These are phyloP conservation scores for Micrasema minimum DNA, from an alignment of 1,140 invertebrate species.

Conservation along the genomic window DNA sequence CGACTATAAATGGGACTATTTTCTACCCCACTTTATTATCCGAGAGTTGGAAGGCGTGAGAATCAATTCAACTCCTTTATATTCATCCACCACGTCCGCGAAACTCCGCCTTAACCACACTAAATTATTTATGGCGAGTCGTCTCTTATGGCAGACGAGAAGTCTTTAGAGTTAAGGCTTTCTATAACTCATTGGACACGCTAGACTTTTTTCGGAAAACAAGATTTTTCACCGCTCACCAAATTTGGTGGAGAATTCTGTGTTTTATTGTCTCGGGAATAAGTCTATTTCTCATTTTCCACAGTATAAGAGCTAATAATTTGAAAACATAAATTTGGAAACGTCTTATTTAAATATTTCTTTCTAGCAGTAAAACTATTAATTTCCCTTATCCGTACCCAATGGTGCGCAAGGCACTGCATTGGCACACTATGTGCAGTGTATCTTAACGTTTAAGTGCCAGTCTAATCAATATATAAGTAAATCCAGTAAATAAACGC, in stretches of 20 bases:
- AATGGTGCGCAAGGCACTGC: too few species aligned
- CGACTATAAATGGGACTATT: too few species aligned
- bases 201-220: background rate
- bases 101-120: slow-evolving; percentile 11
- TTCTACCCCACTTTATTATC: slow-evolving; percentile 9
- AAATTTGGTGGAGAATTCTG: background rate
- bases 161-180: background rate
- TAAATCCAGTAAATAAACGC: too few species aligned
- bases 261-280: slow-evolving; percentile 10
- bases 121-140: slow-evolving; percentile 22
- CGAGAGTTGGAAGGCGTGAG: background rate
- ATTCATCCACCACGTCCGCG: slow-evolving; percentile 18
- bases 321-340: too few species aligned
- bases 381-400: too few species aligned
- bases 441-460: too few species aligned
- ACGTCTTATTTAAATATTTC: too few species aligned
- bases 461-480: too few species aligned
- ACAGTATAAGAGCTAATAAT: too few species aligned
- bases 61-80: slow-evolving; percentile 30
- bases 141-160: background rate
- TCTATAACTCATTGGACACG: slow-evolving; percentile 18
- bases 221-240: slow-evolving; percentile 19
- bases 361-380: too few species aligned
- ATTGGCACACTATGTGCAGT: too few species aligned
- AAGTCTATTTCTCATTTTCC: too few species aligned